phyloP scores from a whole-genome alignment of 2,113 vertebrate genomes.

The Tylochromis polylepis region DNA sequence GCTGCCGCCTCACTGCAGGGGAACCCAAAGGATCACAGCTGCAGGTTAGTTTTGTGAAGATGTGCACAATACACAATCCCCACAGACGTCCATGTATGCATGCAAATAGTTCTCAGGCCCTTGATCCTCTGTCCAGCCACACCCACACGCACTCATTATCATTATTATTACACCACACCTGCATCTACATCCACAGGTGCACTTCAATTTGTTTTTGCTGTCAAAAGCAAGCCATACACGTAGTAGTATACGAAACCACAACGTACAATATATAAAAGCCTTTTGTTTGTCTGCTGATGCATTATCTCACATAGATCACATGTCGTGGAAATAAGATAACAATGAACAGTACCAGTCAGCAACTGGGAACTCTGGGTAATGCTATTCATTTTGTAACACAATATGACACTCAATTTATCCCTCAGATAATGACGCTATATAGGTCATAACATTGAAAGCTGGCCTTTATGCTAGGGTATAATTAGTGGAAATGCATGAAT shows the following conservation, averaged over 20 bases:
- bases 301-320: not conserved
- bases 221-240: not conserved
- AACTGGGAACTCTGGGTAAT: slow-evolving; percentile 13
- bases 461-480: not conserved
- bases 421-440: slow-evolving; percentile 25
- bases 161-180: not conserved
- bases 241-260: not conserved
- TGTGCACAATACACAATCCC: not conserved
- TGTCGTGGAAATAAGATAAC: slow-evolving; percentile 23
- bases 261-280: not conserved
- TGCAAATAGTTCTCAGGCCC: not conserved
- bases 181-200: slow-evolving; percentile 11
- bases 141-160: not conserved
- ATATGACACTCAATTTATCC: slow-evolving; percentile 37
- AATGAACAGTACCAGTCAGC: slow-evolving; percentile 24
- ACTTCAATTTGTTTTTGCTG: not conserved
- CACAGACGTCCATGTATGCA: not conserved
- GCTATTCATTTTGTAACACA: slow-evolving; percentile 44
- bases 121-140: accelerated
- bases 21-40: slow-evolving; percentile 80
- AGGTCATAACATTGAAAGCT: slow-evolving; percentile 22
- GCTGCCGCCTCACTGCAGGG: slow-evolving; percentile 79
- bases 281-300: slow-evolving; percentile 10
- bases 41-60: slow-evolving; percentile 77
- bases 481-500: slow-evolving; percentile 29